A percentile compares a stretch with the other conserved stretches of the same genome.
phyloP scores from a whole-genome alignment of 2,888 invertebrate species.

The Xanthia icteritia region DNA sequence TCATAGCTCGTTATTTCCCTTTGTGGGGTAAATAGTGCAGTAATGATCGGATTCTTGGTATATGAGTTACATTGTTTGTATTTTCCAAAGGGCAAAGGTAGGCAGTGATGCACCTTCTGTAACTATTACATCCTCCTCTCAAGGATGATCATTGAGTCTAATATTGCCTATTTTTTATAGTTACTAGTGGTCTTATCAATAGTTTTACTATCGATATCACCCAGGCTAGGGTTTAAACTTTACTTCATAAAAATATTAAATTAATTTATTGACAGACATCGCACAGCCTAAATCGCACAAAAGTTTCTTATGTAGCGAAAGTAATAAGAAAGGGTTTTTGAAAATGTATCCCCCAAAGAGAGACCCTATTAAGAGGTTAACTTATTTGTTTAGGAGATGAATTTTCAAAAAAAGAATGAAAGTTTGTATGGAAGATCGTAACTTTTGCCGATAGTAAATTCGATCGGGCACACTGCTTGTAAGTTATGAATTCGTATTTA shows the following conservation, averaged over 20 bases:
- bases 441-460: not conserved
- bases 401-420: not conserved
- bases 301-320: too few species aligned
- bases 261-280: not conserved
- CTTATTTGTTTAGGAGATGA: too few species aligned
- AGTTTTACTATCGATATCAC: not conserved
- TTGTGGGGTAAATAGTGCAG: conserved; percentile 22
- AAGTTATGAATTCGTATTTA: not conserved
- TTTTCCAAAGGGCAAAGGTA: conserved; percentile 25
- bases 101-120: not conserved
- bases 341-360: too few species aligned
- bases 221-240: not conserved
- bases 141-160: not conserved
- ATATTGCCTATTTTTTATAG: too few species aligned
- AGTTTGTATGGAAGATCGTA: not conserved
- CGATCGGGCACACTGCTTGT: not conserved
- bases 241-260: not conserved
- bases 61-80: not conserved
- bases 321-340: too few species aligned
- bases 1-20: conserved; percentile 46
- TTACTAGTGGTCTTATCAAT: not conserved
- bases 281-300: not conserved
- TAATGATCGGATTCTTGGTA: conserved; percentile 27
- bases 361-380: too few species aligned
- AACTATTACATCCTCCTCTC: not conserved